Base-by-base conservation (phyloP, 2,888 invertebrate species). In the Diplazon laetatorius region DNA sequence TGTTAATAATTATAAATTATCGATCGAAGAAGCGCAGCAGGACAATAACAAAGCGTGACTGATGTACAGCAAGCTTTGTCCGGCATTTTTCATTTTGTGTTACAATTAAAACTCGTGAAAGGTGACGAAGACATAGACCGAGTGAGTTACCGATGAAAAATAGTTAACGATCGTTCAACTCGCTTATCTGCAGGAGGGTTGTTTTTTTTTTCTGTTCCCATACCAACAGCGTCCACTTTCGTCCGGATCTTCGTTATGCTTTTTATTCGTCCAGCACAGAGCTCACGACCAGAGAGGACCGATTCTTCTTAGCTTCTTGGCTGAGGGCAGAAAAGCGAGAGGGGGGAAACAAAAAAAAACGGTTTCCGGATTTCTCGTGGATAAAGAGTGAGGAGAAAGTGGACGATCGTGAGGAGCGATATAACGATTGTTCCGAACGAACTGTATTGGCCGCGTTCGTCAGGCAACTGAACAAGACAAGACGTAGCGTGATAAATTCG, bases 401-500 rank as follows among this genome's bases (percentile, higher is more conserved):
- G 44, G 52, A 44, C 48, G 68, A 59, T 48, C 44, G 20, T 1
- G 48, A 44, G 48, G 39, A 22, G 57, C 48, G 25, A 68, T 69
- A 62, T 68, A 68, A 69, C 62, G 68, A 62, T 75, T 44, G 18
- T 69, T 20, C 37, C 4, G 18, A 1, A 18, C 12, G 10, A 20
- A 50, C 14, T 30, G 48, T 30, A 25, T 2, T 60, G 55, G 48
- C 35, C 37, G n/a, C 62, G 75, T 30, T 52, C 42, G 42, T 71
- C 30, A 22, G 44, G 48, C 12, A 10, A 55, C 55, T 37, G n/a
- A 69, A 62, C 50, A 66, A 60, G 73, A 62, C 18, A 75, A 68
- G 69, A 75, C 62, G 55, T 52, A 55, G 55, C 18, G 62, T 44
- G 69, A 75, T 48, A 48, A 63, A 75, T 75, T 75, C 75, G 69